Evolutionary conservation across 2,113 vertebrate genomes (phyloP).

Genomic region (Nibea albiflora): DNA sequence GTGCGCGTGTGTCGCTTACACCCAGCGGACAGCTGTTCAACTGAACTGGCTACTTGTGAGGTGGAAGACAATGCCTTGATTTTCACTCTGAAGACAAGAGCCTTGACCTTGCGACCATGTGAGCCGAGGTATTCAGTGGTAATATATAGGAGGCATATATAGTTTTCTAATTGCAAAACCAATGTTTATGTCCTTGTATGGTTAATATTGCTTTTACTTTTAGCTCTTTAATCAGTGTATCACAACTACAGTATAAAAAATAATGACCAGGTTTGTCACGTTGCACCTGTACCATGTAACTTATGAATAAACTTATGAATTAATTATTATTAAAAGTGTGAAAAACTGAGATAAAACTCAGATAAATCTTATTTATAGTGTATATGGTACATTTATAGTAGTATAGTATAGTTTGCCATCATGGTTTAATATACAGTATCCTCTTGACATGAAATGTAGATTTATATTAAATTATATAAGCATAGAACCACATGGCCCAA

Average conservation of each 20-base stretch:
- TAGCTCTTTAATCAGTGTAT: neutral
- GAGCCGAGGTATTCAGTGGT: constrained; percentile 20
- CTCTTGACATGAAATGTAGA: constrained; percentile 1
- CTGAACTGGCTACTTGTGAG: constrained; percentile 44
- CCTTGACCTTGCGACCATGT: constrained; percentile 54
- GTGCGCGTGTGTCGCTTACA: constrained; percentile 47
- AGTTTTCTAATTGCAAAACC: constrained; percentile 6
- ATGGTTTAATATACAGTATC: neutral
- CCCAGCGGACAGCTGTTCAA: constrained; percentile 63
- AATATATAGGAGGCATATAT: neutral
- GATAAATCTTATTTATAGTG: neutral
- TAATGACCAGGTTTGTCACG: neutral
- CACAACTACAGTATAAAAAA: neutral
- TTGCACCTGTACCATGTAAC: neutral
- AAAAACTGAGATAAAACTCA: too few relatives aligned
- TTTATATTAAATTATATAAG: neutral
- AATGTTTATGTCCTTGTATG: neutral
- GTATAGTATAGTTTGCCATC: neutral
- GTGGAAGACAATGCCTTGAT: constrained; percentile 78
- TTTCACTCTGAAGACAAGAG: constrained; percentile 62
- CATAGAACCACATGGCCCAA: neutral
- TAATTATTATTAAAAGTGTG: too few relatives aligned
- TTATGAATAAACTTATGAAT: neutral
- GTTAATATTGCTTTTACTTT: neutral
- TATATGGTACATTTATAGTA: too few relatives aligned